phyloP scores from a whole-genome alignment of 92 coral and sea anemone species.

The Virgularia gustaviana region DNA sequence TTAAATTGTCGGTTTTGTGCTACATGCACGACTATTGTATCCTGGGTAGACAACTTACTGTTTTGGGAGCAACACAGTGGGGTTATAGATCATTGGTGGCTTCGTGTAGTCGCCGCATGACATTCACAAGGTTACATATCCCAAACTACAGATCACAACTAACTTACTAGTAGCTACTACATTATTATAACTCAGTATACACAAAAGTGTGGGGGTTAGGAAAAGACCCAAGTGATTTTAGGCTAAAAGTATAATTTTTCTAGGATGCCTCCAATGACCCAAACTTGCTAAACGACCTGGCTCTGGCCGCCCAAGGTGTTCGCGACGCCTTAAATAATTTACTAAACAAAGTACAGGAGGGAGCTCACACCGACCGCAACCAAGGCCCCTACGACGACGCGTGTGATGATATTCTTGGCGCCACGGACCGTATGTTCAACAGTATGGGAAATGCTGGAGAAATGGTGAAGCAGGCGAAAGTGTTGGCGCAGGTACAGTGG shows the following conservation, averaged over 20 bases:
- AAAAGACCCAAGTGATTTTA: background rate
- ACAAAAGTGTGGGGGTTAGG: background rate
- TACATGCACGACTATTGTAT: too few relatives aligned
- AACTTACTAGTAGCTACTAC: too few relatives aligned
- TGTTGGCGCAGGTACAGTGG: constrained; percentile 84
- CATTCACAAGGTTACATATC: too few relatives aligned
- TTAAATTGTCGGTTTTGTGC: too few relatives aligned
- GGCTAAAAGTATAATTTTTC: background rate
- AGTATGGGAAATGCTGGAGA: constrained; percentile 99
- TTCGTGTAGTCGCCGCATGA: too few relatives aligned
- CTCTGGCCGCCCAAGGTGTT: constrained; percentile 87
- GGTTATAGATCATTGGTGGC: too few relatives aligned
- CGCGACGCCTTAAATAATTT: constrained; percentile 80
- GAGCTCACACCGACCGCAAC: constrained; percentile 63
- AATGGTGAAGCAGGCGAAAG: constrained; percentile 98
- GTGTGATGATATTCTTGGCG: constrained; percentile 84
- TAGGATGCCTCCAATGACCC: constrained; percentile 85
- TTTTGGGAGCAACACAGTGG: too few relatives aligned
- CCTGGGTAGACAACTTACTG: too few relatives aligned
- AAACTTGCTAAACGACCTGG: constrained; percentile 64
- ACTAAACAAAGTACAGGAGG: constrained; percentile 79
- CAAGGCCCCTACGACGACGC: constrained; percentile 87
- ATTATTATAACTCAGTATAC: background rate
- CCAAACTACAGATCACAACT: too few relatives aligned
- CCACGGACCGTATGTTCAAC: constrained; percentile 92